Evolutionary conservation across 2,113 vertebrate genomes (phyloP), one percentile per base, ranked within the genome.

Genomic region (Prunella himalayana): DNA sequence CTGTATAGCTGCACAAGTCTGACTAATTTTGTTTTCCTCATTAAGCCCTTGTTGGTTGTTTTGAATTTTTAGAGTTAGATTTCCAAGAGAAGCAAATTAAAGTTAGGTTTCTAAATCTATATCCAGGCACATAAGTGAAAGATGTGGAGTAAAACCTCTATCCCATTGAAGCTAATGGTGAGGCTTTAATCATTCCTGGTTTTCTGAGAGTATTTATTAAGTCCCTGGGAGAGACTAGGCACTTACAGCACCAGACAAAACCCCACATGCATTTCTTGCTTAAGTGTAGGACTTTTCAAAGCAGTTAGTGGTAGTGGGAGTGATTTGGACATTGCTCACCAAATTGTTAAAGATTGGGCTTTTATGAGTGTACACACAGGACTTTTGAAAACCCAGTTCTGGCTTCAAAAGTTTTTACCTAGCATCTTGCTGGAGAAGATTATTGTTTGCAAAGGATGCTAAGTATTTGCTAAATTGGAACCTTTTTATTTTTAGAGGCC

Each of bases 1-100:
- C 37, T 66, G 20, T 37, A 16, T 23, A 69, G 75, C 63, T 69
- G 10, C 0, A 0, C n/a, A 75, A 57, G 14, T 69, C 41, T 2
- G 2, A n/a, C 47, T 87, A 20, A 82, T 88, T 93, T 76, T 69
- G 57, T 30, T 87, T 94, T 88, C 22, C 27, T 66, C 50, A 57
- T 50, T 73, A 81, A 83, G 33, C 68, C 16, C 24, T 87, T 53
- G 9, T 28, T 82, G 39, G 13, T 25, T 45, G 51, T 30, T 84
- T 56, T 53, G n/a, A 39, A 23, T 31, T 83, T 82, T 79, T 59
- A 41, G 39, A 81, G 50, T 79, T 35, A 65, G 27, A 64, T 78
- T 84, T 89, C 37, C 33, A n/a, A 78, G 49, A 44, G 16, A 54
- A 71, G 50, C 17, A 73, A 70, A 57, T 22, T 35, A 17, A 47